Evolutionary conservation across 2,113 vertebrate genomes (phyloP).

Genomic region (Psophia crepitans): DNA sequence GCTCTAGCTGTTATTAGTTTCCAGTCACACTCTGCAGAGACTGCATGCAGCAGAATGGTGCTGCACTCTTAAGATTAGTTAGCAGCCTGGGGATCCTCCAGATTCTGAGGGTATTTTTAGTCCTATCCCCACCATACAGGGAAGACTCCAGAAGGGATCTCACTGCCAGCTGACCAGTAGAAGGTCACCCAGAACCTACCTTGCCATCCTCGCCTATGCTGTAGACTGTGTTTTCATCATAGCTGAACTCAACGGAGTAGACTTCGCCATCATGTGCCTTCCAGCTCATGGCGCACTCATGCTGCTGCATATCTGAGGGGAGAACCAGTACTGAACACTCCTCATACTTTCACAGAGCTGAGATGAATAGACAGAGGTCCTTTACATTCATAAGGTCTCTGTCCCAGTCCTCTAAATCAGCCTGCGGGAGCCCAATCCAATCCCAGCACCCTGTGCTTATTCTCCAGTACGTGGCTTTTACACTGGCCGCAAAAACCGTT

Average conservation of each 20-base stretch:
- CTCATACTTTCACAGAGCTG: not conserved
- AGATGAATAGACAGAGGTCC: not conserved
- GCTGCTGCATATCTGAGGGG: constrained; percentile 92
- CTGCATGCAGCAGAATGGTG: not conserved
- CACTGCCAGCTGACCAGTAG: not conserved
- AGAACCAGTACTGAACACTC: not conserved
- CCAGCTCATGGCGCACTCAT: constrained; percentile 96
- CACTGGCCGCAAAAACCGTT: not conserved
- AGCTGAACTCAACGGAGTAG: constrained; percentile 98
- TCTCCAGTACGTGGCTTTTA: not conserved
- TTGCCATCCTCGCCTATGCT: constrained; percentile 95
- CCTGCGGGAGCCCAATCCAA: not conserved
- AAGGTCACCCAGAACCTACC: constrained; percentile 67
- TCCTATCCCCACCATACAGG: not conserved
- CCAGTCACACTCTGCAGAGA: not conserved
- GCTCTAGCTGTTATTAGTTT: not conserved
- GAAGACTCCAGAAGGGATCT: not conserved
- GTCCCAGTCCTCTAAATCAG: not conserved
- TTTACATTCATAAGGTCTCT: not conserved
- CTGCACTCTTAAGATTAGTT: not conserved
- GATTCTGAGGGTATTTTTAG: not conserved
- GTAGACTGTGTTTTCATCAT: constrained; percentile 93
- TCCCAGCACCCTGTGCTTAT: not conserved
- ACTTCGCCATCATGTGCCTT: constrained; percentile 91
- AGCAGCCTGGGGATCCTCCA: not conserved